Conservation (phyloP, 2,113 vertebrate species). For the Bostrychus sinensis region DNA sequence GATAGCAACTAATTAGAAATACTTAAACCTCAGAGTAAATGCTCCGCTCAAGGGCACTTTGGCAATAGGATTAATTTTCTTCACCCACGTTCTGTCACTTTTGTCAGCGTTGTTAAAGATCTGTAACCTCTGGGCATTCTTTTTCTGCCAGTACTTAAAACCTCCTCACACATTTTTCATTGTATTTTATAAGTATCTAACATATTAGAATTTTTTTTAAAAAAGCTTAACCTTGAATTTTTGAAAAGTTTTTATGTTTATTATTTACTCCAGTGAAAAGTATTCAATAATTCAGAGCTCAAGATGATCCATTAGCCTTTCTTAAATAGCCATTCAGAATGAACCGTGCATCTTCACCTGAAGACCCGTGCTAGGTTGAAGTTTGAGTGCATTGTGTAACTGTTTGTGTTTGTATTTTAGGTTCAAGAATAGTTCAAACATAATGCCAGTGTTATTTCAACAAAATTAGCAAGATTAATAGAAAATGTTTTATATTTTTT, state of each 20-base stretch:
- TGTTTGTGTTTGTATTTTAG: neutral
- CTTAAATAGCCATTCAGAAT: neutral
- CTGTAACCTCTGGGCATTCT: constrained; percentile 36
- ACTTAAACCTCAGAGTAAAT: constrained; percentile 30
- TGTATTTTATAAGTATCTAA: neutral
- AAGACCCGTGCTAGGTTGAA: neutral
- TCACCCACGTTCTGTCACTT: constrained; percentile 24
- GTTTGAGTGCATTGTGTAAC: neutral
- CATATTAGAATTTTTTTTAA: neutral
- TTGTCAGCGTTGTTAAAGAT: constrained; percentile 22
- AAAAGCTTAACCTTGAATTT: neutral
- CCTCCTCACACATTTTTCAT: neutral
- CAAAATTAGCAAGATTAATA: neutral
- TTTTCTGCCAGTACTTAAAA: neutral
- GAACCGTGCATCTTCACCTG: neutral
- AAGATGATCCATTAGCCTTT: constrained; percentile 1
- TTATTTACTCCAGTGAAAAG: neutral
- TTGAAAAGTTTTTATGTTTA: neutral
- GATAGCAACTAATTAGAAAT: constrained; percentile 33
- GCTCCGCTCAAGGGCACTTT: constrained; percentile 48
- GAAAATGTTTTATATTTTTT: neutral
- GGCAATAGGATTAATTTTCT: constrained; percentile 36
- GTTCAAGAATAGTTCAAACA: neutral
- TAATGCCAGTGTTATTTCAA: neutral
- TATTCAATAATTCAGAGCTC: neutral